Percentiles rank a stretch among this genome's conserved stretches.
phyloP scores from a whole-genome alignment of 37 sponge, comb jelly and placozoan genomes.

The Dysidea cf. avara region DNA sequence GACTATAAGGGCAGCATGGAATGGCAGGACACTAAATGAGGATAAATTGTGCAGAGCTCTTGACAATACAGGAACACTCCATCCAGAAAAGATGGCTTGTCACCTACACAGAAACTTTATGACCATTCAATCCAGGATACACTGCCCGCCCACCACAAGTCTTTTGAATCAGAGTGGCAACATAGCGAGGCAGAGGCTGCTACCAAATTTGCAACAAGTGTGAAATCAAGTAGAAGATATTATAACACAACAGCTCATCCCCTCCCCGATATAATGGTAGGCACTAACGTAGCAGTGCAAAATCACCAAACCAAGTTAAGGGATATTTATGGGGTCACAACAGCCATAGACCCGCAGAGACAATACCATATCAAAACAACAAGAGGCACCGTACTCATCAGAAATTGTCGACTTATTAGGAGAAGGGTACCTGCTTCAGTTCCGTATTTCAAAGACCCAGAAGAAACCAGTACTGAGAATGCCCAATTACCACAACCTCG shows the following conservation, averaged over 20 bases:
- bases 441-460: too few species aligned
- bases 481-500: too few species aligned
- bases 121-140: background rate
- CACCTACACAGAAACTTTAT: slow-evolving; percentile 2
- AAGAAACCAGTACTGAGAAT: too few species aligned
- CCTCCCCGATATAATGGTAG: background rate
- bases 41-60: slow-evolving; percentile 10
- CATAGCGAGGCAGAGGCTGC: background rate
- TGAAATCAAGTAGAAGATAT: background rate
- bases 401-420: background rate
- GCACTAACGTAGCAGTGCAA: background rate
- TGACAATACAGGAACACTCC: slow-evolving; percentile 28
- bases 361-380: background rate
- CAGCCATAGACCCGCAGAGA: background rate
- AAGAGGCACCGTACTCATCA: background rate
- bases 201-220: background rate
- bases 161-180: background rate
- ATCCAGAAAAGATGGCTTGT: slow-evolving; percentile 1
- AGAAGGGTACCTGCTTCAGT: background rate
- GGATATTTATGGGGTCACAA: background rate
- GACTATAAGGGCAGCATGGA: background rate
- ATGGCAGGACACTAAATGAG: background rate
- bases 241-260: background rate
- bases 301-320: background rate
- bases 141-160: background rate